Conservation (phyloP, 2,113 vertebrate genomes). For the Papio anubis region DNA sequence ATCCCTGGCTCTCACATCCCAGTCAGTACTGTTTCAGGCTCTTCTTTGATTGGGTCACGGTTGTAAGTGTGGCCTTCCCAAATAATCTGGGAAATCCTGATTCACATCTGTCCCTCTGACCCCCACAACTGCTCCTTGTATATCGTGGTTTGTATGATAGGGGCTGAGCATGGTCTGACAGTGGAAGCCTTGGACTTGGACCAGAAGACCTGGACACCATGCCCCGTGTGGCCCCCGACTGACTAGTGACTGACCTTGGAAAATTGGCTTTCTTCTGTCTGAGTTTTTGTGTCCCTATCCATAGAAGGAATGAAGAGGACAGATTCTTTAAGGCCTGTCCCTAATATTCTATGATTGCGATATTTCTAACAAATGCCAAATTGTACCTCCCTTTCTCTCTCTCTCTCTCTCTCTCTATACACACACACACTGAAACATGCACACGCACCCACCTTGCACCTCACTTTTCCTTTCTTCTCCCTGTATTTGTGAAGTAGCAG, state of each 20-base stretch:
- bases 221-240: not conserved
- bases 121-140: not conserved
- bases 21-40: not conserved
- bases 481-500: not conserved
- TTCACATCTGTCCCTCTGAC: too few species aligned
- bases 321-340: not conserved
- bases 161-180: not conserved
- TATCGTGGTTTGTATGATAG: not conserved
- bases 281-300: not conserved
- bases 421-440: not conserved
- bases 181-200: not conserved
- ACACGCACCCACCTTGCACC: not conserved
- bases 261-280: not conserved
- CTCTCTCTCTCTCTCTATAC: too few species aligned
- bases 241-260: not conserved
- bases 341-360: not conserved
- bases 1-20: not conserved
- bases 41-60: not conserved
- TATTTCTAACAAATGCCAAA: conserved; percentile 15
- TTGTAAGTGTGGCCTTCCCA: not conserved
- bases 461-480: conserved; percentile 7
- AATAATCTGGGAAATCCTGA: not conserved
- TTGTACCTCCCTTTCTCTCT: not conserved
- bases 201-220: not conserved
- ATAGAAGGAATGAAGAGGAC: not conserved